Evolutionary conservation across 2,888 invertebrate species (phyloP), one percentile per base, ranked within the genome.

Genomic region (Phymatocera aterrima): DNA sequence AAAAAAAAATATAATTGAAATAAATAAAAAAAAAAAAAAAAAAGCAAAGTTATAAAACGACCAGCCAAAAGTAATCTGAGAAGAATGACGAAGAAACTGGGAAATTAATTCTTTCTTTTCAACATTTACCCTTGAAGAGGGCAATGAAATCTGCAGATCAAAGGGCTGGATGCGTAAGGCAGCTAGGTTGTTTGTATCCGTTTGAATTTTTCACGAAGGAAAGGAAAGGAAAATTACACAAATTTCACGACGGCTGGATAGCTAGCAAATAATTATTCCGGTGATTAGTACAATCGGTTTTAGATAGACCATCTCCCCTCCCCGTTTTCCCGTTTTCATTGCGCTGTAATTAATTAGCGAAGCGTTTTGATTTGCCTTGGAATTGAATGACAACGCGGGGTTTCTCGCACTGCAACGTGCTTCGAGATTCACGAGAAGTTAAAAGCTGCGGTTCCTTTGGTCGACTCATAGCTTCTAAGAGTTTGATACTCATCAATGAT

Each of bases 401-500:
- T n/a, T n/a, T n/a, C n/a, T n/a, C n/a, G n/a, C n/a, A n/a, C n/a
- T n/a, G 48, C 51, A 51, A 28, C 57, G 57, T 28, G 24, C 15
- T 28, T 28, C 28, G 57, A 57, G 57, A 28, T 21, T 51, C 51
- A 21, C 8, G n/a, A n/a, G 15, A 21, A 28, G 57, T 57, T 57
- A 28, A 57, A 57, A 57, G 57, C 57, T 57, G 57, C 57, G 57
- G 57, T 57, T 28, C 24, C 57, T 57, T 57, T 28, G 28, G 28
- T 57, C 28, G 57, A 57, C 28, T 57, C 15, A 8, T 21, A 51
- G 57, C 57, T 57, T 57, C 57, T 57, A 12, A 28, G 28, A 57
- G 24, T 57, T 57, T 28, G 57, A 57, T 57, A 57, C 57, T 57
- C 57, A 12, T 8, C 18, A 64, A 64, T 64, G 64, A 34, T 64